phyloP scores from a whole-genome alignment of 2,797 vertebrate species.

The Enteromius mattozi region DNA sequence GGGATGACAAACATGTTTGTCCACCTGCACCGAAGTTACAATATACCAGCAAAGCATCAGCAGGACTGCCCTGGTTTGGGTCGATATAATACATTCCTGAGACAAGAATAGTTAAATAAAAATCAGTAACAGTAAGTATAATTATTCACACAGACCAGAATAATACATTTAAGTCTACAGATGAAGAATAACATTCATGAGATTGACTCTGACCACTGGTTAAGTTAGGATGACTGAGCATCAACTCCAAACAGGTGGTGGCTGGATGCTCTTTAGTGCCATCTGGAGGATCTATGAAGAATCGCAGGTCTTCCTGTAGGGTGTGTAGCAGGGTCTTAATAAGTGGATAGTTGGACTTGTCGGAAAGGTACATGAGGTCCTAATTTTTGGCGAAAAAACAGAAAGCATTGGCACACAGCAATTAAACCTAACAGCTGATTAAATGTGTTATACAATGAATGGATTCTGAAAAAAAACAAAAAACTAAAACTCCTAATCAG shows the following conservation, averaged over 20 bases:
- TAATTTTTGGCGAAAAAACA: conserved; percentile 50
- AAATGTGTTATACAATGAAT: not conserved
- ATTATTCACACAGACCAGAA: not conserved
- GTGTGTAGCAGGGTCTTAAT: conserved; percentile 74
- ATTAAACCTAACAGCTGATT: not conserved
- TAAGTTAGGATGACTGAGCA: conserved; percentile 76
- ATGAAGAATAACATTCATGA: not conserved
- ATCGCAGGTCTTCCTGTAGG: conserved; percentile 76
- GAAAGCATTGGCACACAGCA: not conserved
- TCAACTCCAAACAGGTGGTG: conserved; percentile 83
- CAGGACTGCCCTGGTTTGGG: conserved; percentile 86
- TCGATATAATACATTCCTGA: conserved; percentile 85
- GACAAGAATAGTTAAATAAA: conserved; percentile 23
- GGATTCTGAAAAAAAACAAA: not conserved
- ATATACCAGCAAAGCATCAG: conserved; percentile 78
- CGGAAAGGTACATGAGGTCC: conserved; percentile 70
- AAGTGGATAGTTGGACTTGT: conserved; percentile 68
- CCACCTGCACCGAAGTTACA: conserved; percentile 83
- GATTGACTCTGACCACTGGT: conserved; percentile 73
- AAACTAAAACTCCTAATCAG: not conserved
- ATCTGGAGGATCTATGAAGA: conserved; percentile 77
- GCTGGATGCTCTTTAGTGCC: conserved; percentile 81
- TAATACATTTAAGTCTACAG: not conserved
- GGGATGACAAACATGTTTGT: conserved; percentile 80
- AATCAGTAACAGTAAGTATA: not conserved